Conservation (phyloP, 2,113 vertebrate genomes). For the Otocyon megalotis region DNA sequence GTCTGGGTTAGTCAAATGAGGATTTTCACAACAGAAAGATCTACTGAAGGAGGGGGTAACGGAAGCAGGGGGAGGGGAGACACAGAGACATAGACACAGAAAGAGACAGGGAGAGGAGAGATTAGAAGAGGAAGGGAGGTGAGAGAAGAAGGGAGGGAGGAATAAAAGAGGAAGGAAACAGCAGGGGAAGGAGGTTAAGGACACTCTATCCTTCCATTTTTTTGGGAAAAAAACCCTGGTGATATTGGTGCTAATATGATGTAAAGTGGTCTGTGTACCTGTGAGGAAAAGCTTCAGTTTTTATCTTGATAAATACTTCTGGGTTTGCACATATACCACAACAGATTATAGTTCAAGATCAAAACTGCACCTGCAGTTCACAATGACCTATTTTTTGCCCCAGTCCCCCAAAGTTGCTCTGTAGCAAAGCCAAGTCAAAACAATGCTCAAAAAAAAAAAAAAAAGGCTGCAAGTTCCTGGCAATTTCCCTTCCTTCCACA, state of each 20-base stretch:
- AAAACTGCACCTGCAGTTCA: slow-evolving; percentile 70
- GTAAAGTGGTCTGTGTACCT: slow-evolving; percentile 16
- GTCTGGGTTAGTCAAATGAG: not conserved
- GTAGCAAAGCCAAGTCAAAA: slow-evolving; percentile 76
- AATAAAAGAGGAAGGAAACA: not conserved
- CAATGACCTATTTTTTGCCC: slow-evolving; percentile 68
- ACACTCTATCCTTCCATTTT: not conserved
- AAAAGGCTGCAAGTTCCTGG: slow-evolving; percentile 75
- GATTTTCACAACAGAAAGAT: not conserved
- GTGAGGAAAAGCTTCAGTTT: slow-evolving; percentile 20
- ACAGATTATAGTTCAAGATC: slow-evolving; percentile 33
- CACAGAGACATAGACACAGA: not conserved
- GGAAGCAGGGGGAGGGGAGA: not conserved
- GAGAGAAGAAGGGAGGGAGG: not conserved
- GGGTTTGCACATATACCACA: slow-evolving; percentile 42
- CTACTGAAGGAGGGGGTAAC: not conserved
- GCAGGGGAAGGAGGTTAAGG: not conserved
- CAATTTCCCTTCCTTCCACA: slow-evolving; percentile 62
- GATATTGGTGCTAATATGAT: slow-evolving; percentile 7
- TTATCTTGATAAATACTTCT: slow-evolving; percentile 47
- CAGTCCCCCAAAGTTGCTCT: slow-evolving; percentile 62
- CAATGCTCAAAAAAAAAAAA: slow-evolving; percentile 44
- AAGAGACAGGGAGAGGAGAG: not conserved
- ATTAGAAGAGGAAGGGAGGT: not conserved
- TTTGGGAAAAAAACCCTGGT: not conserved